Evolutionary conservation across 2,797 vertebrate species (phyloP).

Genomic region (Sparidentex hasta): DNA sequence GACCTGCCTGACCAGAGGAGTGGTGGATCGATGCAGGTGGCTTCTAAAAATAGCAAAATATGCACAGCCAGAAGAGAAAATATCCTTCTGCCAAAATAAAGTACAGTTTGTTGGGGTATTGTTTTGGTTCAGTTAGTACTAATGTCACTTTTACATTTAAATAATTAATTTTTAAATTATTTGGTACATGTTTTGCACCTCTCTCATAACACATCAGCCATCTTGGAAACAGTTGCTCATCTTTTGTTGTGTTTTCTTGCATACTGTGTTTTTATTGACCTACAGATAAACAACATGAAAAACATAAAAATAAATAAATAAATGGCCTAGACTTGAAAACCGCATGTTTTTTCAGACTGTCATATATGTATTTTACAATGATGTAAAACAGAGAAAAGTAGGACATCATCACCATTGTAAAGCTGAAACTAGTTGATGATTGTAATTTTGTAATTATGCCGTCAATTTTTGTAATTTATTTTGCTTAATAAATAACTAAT

Average conservation of each 20-base stretch:
- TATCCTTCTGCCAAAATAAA: not conserved
- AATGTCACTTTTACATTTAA: not conserved
- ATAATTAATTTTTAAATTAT: not conserved
- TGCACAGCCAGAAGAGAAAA: not conserved
- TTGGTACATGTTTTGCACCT: not conserved
- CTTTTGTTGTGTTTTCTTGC: not conserved
- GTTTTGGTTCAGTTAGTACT: not conserved
- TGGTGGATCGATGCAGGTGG: not conserved
- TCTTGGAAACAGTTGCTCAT: not conserved
- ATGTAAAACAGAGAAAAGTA: not conserved
- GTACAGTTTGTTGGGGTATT: not conserved
- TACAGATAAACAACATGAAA: not conserved
- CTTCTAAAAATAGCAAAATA: conserved; percentile 36
- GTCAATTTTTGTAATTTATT: too few species aligned
- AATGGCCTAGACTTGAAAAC: not conserved
- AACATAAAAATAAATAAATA: not conserved
- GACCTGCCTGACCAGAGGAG: conserved; percentile 18
- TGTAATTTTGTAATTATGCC: too few species aligned
- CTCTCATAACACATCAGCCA: not conserved
- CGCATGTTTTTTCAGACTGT: not conserved
- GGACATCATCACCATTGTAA: not conserved
- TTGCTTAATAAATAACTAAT: not conserved
- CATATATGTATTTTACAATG: not conserved
- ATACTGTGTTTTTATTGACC: not conserved
- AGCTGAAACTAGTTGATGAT: not conserved